Evolutionary conservation across 2,888 invertebrate species (phyloP), one percentile per base, ranked within the genome.

Genomic region (Zaprionus obscuricornis): DNA sequence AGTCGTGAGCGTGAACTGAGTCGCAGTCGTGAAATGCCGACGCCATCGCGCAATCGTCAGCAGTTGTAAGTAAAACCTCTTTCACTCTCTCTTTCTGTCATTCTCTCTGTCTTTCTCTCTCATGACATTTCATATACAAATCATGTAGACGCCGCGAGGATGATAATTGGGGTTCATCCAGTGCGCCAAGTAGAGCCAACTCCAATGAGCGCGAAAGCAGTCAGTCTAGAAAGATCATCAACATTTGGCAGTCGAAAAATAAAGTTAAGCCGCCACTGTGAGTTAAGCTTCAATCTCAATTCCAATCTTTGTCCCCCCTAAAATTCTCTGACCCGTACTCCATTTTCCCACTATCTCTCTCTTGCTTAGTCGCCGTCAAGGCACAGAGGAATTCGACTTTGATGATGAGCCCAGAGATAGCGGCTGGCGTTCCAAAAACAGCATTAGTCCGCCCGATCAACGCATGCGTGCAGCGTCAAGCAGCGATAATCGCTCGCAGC

Each of bases 121-220:
- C 60, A 54, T 60, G 40, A 46, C 68, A 55, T 66, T 65, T 51
- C 66, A 64, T 55, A 16, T 62, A 20, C 20, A 16, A 14, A n/a
- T 10, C 7, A 34, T 43, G 46, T 54, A 88, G 88, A 31, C 83
- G 85, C 5, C 85, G 84, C 49, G 82, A 70, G 20, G 82, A 87
- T 34, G 88, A 88, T 74, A 81, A 85, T 52, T 87, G 88, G 81
- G 86, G 88, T 36, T 88, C 88, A n/a, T 86, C 88, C 39, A 85
- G 78, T 52, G 81, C 79, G 45, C 59, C 78, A 34, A 88, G 87
- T 68, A 72, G 88, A 17, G 88, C 82, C 52, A 85, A 81, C 34
- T 88, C 88, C n/a, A 74, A 68, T 37, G 87, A 87, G 54, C 81
- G 88, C 29, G 87, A 88, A 13, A 74, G 74, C 59, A 87, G 85